These are phyloP conservation scores for Seriola rivoliana DNA, from an alignment of 2,113 vertebrate species.

Conservation along the genomic window DNA sequence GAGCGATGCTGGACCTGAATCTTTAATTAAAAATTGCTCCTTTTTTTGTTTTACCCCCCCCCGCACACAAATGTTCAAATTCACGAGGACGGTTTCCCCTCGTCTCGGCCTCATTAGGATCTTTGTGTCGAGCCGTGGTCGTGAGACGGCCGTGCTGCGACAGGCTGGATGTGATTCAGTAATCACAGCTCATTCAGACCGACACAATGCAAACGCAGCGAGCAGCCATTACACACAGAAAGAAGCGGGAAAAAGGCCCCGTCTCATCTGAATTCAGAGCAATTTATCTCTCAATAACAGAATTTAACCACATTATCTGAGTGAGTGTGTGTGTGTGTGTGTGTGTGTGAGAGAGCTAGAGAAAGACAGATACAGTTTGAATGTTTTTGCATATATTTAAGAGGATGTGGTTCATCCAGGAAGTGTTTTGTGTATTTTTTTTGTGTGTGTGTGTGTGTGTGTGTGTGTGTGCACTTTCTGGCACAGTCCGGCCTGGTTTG, in stretches of 20 bases:
- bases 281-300: conserved; percentile 16
- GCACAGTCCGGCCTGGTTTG: neutral
- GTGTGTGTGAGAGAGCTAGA: neutral
- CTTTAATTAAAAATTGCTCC: too few species aligned
- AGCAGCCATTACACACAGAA: conserved; percentile 44
- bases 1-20: neutral
- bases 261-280: conserved; percentile 11
- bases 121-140: conserved; percentile 2
- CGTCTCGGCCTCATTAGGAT: neutral
- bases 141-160: conserved; percentile 2
- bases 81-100: neutral
- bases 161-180: conserved; percentile 26
- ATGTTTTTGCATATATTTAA: neutral
- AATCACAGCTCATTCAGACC: conserved; percentile 63
- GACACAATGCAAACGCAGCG: conserved; percentile 43
- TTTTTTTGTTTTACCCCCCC: neutral
- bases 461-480: neutral
- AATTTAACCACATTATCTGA: neutral
- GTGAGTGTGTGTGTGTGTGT: neutral
- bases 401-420: neutral
- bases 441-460: neutral
- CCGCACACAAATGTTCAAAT: neutral
- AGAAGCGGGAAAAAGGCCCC: neutral
- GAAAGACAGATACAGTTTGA: neutral
- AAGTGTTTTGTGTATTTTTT: neutral